A percentile compares a stretch with the other conserved stretches of the same genome.
Conservation (phyloP, 2,113 vertebrate species). For the Esox niger region DNA sequence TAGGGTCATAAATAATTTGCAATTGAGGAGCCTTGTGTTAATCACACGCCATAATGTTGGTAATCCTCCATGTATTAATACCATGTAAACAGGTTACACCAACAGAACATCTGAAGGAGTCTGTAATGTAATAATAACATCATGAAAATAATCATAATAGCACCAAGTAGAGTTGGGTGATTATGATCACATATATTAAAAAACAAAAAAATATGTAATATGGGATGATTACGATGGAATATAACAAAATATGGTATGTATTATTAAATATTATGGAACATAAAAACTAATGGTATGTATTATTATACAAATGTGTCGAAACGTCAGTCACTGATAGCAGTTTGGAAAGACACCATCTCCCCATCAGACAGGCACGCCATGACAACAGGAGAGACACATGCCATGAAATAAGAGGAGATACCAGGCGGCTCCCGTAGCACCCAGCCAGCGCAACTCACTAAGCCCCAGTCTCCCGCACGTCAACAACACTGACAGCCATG, state of each 20-base stretch:
- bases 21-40: conserved; percentile 56
- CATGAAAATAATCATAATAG: not conserved
- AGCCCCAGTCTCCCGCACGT: conserved; percentile 53
- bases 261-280: conserved; percentile 1
- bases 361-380: conserved; percentile 59
- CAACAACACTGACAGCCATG: conserved; percentile 71
- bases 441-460: conserved; percentile 55
- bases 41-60: conserved; percentile 58
- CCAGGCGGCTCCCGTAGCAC: conserved; percentile 75
- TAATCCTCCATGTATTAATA: conserved; percentile 39
- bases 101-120: not conserved
- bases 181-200: not conserved
- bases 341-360: conserved; percentile 48
- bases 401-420: conserved; percentile 66
- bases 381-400: conserved; percentile 70
- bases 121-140: not conserved
- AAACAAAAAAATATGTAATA: no score
- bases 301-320: conserved; percentile 14
- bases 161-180: not conserved
- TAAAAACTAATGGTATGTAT: not conserved
- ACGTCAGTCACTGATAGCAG: conserved; percentile 56
- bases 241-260: not conserved
- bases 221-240: no score
- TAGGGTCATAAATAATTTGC: conserved; percentile 74
- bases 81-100: conserved; percentile 28